Conservation (phyloP, 2,113 vertebrate species). For the Hucho hucho region DNA sequence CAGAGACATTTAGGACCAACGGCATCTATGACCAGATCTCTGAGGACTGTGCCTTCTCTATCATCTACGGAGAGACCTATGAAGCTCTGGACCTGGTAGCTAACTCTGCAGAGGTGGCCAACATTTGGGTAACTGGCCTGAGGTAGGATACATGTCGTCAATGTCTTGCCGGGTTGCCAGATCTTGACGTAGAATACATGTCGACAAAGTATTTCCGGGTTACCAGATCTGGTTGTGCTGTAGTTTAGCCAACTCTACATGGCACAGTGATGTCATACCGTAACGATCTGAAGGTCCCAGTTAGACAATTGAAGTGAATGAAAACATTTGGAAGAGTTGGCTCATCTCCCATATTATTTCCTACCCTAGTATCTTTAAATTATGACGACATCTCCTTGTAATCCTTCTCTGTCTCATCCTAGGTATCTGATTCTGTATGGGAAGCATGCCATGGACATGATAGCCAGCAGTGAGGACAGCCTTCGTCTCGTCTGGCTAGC, state of each 20-base stretch:
- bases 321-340: too few species aligned
- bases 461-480: slow-evolving; percentile 90
- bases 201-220: too few species aligned
- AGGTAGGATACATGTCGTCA: slow-evolving; percentile 65
- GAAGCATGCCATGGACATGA: slow-evolving; percentile 90
- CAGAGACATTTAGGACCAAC: slow-evolving; percentile 92
- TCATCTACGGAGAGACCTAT: slow-evolving; percentile 92
- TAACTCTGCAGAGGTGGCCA: slow-evolving; percentile 88
- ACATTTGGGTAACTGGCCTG: slow-evolving; percentile 94
- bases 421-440: slow-evolving; percentile 93
- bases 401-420: slow-evolving; percentile 1
- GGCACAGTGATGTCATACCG: too few species aligned
- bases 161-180: neutral
- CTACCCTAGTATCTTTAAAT: neutral
- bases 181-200: too few species aligned
- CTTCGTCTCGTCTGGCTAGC: slow-evolving; percentile 90
- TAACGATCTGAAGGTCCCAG: too few species aligned
- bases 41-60: slow-evolving; percentile 91
- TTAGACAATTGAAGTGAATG: too few species aligned
- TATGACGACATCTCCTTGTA: neutral
- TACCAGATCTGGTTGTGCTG: too few species aligned
- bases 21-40: slow-evolving; percentile 94
- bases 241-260: too few species aligned
- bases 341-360: too few species aligned
- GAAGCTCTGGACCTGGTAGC: slow-evolving; percentile 92